Evolutionary conservation across 2,888 invertebrate genomes (phyloP), one percentile per base, ranked within the genome.

Genomic region (Pemphredon lugubris): DNA sequence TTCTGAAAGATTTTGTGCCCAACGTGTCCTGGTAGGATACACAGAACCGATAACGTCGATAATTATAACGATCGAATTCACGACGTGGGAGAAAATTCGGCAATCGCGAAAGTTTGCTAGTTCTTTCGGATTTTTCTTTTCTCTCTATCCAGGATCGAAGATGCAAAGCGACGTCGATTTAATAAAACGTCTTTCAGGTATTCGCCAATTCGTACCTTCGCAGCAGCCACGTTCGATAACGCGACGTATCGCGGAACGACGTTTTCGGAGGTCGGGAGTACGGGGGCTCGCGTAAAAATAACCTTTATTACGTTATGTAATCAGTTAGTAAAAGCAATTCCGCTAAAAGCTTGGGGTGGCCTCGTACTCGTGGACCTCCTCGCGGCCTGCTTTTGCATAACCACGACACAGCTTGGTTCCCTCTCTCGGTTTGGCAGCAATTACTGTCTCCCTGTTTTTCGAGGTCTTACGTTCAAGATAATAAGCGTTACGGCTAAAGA

Each of bases 261-360:
- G 40, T 75, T 78, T 51, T 64, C 54, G 67, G 59, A 42, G 30
- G 66, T 34, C 50, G 26, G 16, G 55, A 40, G 40, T 32, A 21
- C 54, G 59, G 39, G 37, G 50, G 50, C 44, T 26, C 44, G 47
- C 68, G 76, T 66, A 75, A 77, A 77, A 79, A 79, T 77, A 79
- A 64, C 72, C 70, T 77, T 81, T 80, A 81, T 80, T 78, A 72
- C 73, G 73, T 80, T 75, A 80, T 66, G 73, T 80, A 78, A 80
- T 80, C 80, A 80, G 80, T 78, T 81, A 73, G 80, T 75, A 78
- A 75, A 80, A 80, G 80, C 81, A 80, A 80, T 80, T 75, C 75
- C 69, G 69, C 75, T 80, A 80, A 80, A 80, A 80, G 80, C 80
- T 61, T 73, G 59, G 77, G 75, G 72, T 61, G 68, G 66, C 47